Evolutionary conservation across 2,888 invertebrate species (phyloP), one percentile per base, ranked within the genome.

Genomic region (Heteromyza rotundicornis): DNA sequence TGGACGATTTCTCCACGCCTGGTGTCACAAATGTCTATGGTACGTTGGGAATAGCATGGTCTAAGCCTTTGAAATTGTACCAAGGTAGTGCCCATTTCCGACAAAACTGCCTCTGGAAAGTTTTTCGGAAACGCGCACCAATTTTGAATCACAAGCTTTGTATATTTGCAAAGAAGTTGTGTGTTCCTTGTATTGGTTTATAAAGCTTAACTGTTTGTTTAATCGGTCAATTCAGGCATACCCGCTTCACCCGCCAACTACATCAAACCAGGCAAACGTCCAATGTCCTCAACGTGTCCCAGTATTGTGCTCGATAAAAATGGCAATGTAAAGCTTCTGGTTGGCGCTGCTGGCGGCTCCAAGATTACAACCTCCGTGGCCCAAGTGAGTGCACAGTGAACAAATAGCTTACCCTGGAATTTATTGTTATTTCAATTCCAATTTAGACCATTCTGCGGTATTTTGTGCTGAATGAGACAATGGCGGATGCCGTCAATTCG

Each of bases 1-100:
- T 98, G 96, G 96, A 96, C 74, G 97, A 98, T 79, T 98, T 98
- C 82, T 93, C 95, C 0, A 89, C 90, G 0, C 92, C 94, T 0
- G 89, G 89, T 22, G 85, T 85, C 1, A 90, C 90, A 72, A 94
- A 89, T 68, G 82, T 85, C 0, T 94, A 90, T 76, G 90, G 89
- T 1, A n/a, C n/a, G n/a, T n/a, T n/a, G n/a, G n/a, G n/a, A n/a
- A n/a, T n/a, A n/a, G n/a, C n/a, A n/a, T n/a, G n/a, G n/a, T n/a
- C n/a, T n/a, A n/a, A n/a, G n/a, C n/a, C n/a, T n/a, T n/a, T n/a
- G n/a, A n/a, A n/a, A n/a, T n/a, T n/a, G n/a, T n/a, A n/a, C n/a
- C n/a, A n/a, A n/a, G n/a, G n/a, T n/a, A n/a, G n/a, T n/a, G n/a
- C n/a, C n/a, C n/a, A n/a, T n/a, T n/a, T n/a, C n/a, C n/a, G n/a